phyloP scores from a whole-genome alignment of 2,888 invertebrate genomes.

The Drosophila percnosoma region DNA sequence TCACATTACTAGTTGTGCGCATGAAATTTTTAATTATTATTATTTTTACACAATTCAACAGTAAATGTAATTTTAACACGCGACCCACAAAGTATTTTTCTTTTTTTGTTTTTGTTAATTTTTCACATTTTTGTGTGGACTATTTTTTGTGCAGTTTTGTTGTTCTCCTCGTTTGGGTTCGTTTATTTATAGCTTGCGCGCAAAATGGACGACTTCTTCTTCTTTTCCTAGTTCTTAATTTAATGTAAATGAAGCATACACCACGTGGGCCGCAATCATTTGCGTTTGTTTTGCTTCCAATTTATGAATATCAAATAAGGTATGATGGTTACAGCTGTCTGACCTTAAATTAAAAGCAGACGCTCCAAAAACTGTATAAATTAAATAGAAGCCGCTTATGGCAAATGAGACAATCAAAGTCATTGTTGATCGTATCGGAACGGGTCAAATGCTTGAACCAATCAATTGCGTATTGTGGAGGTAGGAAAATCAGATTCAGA shows the following conservation, averaged over 20 bases:
- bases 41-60: constrained; percentile 2
- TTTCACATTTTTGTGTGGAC: constrained; percentile 16
- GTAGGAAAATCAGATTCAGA: constrained; percentile 1
- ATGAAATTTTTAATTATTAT: constrained; percentile 5
- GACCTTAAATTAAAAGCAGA: constrained; percentile 20
- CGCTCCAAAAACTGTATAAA: constrained; percentile 16
- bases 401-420: constrained; percentile 30
- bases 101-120: constrained; percentile 8
- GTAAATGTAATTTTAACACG: constrained; percentile 35
- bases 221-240: constrained; percentile 5
- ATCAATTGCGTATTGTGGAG: constrained; percentile 29
- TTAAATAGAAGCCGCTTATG: constrained; percentile 11
- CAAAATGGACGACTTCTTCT: constrained; percentile 16
- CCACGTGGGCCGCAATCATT: constrained; percentile 36
- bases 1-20: constrained; percentile 24
- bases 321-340: constrained; percentile 4
- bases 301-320: constrained; percentile 21
- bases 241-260: constrained; percentile 39
- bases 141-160: constrained; percentile 19
- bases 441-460: constrained; percentile 47
- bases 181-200: constrained; percentile 50
- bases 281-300: constrained; percentile 7
- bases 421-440: constrained; percentile 17
- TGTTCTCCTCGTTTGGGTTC: constrained; percentile 21
- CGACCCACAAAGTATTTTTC: constrained; percentile 18